Evolutionary conservation across 2,113 vertebrate genomes (phyloP).

Genomic region (Emberiza fucata): DNA sequence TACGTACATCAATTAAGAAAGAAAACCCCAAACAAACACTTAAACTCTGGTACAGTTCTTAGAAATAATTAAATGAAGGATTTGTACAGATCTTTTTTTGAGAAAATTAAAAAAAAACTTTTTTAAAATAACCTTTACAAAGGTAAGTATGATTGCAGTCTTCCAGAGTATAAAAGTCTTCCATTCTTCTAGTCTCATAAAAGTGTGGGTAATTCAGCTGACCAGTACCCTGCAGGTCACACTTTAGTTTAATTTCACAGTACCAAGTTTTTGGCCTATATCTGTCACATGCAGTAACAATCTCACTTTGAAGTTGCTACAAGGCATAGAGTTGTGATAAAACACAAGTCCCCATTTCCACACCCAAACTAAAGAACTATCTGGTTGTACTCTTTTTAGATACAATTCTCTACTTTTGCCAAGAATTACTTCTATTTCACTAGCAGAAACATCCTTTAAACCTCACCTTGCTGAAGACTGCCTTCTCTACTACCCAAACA

Average conservation of each 20-base stretch:
- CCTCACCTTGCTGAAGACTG: not conserved
- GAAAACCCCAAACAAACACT: not conserved
- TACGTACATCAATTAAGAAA: not conserved
- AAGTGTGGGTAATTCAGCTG: not conserved
- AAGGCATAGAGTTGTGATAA: not conserved
- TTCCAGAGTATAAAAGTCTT: not conserved
- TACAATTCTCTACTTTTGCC: not conserved
- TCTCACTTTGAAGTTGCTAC: not conserved
- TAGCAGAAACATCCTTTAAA: not conserved
- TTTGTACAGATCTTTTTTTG: not conserved
- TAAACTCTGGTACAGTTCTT: not conserved
- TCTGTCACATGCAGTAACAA: not conserved
- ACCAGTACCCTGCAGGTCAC: not conserved
- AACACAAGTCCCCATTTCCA: not conserved
- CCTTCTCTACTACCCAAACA: not conserved
- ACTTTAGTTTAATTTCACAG: not conserved
- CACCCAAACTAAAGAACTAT: not conserved
- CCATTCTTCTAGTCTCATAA: not conserved
- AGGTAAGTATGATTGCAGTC: not conserved
- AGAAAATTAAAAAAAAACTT: fast-evolving
- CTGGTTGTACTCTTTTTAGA: not conserved
- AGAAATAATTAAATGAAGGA: not conserved
- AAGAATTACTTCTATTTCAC: not conserved
- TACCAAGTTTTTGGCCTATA: not conserved
- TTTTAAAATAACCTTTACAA: not conserved